Conservation (phyloP, 2,888 invertebrate species). For the Eupithecia insigniata region DNA sequence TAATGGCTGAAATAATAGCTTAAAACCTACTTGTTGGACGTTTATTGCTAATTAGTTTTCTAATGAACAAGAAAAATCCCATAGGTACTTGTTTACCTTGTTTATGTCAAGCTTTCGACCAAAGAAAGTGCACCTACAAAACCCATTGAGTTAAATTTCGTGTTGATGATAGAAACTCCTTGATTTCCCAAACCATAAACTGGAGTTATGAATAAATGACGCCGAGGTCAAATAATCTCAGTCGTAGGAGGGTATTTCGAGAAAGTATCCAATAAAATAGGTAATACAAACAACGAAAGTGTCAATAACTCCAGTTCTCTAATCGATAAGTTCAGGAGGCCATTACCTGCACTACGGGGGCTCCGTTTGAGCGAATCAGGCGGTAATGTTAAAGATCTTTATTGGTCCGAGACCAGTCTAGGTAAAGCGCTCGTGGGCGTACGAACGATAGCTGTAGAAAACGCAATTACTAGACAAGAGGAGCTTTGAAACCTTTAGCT, state of each 20-base stretch:
- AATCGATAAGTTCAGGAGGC: slow-evolving; percentile 40
- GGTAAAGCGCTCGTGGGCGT: slow-evolving; percentile 49
- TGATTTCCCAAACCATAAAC: background rate
- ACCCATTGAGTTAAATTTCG: background rate
- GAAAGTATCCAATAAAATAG: slow-evolving; percentile 31
- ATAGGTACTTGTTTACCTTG: background rate
- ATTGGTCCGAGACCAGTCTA: slow-evolving; percentile 51
- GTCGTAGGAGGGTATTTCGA: slow-evolving; percentile 2
- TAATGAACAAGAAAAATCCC: background rate
- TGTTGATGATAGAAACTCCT: background rate
- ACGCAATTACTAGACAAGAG: slow-evolving; percentile 18
- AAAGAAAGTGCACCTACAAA: background rate
- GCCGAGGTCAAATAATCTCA: background rate
- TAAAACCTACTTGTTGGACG: background rate
- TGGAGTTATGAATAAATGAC: background rate
- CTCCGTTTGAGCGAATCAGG: slow-evolving; percentile 41
- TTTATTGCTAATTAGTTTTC: background rate
- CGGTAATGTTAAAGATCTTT: slow-evolving; percentile 44
- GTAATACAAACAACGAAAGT: slow-evolving; percentile 25
- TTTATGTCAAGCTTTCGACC: background rate
- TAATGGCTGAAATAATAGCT: background rate
- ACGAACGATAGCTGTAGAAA: slow-evolving; percentile 44
- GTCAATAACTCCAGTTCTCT: slow-evolving; percentile 37
- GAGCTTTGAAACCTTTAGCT: background rate
- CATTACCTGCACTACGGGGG: slow-evolving; percentile 42